Percentiles rank a stretch among this genome's conserved stretches.
Conservation (phyloP, 2,113 vertebrate species). For the Podocnemis expansa region DNA sequence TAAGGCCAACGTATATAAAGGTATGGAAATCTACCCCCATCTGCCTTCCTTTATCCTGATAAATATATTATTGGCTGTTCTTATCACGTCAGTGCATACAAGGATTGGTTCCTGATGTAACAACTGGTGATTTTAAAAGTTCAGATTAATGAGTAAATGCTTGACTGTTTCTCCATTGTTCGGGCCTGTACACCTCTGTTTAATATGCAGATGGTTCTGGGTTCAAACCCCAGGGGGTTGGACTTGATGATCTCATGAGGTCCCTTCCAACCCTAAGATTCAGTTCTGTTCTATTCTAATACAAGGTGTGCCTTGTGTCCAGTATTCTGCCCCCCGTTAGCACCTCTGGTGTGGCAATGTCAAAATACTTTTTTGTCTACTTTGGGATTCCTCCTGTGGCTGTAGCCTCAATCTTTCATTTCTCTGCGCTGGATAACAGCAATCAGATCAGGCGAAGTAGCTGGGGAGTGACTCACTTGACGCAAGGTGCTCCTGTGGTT, state of each 20-base stretch:
- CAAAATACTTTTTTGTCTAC: neutral
- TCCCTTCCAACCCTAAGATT: no score
- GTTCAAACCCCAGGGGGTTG: no score
- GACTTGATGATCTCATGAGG: no score
- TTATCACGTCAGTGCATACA: neutral
- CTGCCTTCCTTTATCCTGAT: neutral
- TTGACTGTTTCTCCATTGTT: neutral
- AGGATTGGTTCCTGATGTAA: neutral
- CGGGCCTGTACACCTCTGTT: neutral
- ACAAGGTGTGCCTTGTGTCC: constrained; percentile 7
- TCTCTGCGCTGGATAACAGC: neutral
- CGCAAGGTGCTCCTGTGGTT: neutral
- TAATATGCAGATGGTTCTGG: no score
- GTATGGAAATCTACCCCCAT: neutral
- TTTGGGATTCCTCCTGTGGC: neutral
- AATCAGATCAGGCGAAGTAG: neutral
- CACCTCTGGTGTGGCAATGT: neutral
- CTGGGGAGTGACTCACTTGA: neutral
- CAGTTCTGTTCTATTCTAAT: no score
- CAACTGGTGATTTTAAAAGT: neutral
- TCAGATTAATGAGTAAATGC: neutral
- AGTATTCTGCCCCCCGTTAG: neutral
- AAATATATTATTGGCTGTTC: neutral
- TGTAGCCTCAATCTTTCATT: neutral
- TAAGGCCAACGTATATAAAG: neutral